Conservation (phyloP, 2,797 vertebrate genomes). For the Chelidonichthys spinosus region DNA sequence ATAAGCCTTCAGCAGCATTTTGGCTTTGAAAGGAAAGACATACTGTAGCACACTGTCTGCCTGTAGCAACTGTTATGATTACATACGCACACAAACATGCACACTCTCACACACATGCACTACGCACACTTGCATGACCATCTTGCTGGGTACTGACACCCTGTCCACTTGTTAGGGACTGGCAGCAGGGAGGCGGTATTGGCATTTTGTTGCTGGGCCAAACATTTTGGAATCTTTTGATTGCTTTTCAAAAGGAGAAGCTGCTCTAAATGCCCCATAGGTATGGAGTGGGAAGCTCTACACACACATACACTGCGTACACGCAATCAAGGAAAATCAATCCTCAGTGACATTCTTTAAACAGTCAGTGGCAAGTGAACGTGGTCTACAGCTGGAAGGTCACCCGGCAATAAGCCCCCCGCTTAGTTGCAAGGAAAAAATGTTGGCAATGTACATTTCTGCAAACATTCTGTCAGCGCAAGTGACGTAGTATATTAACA, state of each 20-base stretch:
- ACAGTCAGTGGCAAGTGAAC: slow-evolving; percentile 42
- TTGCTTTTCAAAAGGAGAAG: slow-evolving; percentile 4
- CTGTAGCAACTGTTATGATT: background rate
- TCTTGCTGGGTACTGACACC: background rate
- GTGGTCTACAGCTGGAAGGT: slow-evolving; percentile 45
- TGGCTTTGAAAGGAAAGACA: slow-evolving; percentile 31
- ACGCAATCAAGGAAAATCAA: slow-evolving; percentile 34
- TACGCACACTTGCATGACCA: slow-evolving; percentile 14
- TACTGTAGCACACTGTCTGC: background rate
- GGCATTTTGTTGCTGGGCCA: background rate
- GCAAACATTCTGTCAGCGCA: background rate
- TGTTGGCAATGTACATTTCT: background rate
- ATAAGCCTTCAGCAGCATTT: slow-evolving; percentile 46
- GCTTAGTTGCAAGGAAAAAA: background rate
- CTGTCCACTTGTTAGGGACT: slow-evolving; percentile 30
- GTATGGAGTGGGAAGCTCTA: slow-evolving; percentile 8
- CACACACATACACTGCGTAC: slow-evolving; percentile 2
- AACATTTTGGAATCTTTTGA: slow-evolving; percentile 11
- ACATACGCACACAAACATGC: slow-evolving; percentile 1
- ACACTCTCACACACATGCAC: slow-evolving; percentile 10
- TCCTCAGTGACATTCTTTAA: slow-evolving; percentile 51
- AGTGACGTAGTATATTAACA: background rate
- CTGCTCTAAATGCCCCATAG: slow-evolving; percentile 18
- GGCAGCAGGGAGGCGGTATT: slow-evolving; percentile 4
- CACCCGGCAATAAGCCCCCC: slow-evolving; percentile 41